Evolutionary conservation across 2,797 vertebrate species (phyloP).

Genomic region (Microtus californicus): DNA sequence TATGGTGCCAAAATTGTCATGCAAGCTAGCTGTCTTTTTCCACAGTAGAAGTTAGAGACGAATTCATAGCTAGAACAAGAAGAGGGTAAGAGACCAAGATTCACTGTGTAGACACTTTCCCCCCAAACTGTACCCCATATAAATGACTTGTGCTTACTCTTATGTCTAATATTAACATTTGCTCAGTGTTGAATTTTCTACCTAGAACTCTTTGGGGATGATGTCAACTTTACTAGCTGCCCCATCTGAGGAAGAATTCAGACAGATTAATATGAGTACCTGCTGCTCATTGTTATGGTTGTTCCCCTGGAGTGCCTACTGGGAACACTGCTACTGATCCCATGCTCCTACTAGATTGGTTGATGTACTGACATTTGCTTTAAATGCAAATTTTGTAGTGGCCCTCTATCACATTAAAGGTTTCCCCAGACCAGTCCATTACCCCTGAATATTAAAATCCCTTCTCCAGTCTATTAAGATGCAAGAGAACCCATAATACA

Average conservation of each 20-base stretch:
- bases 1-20: neutral
- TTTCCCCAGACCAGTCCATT: neutral
- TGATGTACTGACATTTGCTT: neutral
- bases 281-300: neutral
- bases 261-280: neutral
- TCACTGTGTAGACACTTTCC: neutral
- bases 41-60: neutral
- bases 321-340: accelerated
- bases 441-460: neutral
- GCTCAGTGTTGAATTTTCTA: neutral
- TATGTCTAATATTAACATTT: neutral
- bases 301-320: neutral
- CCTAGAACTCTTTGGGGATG: neutral
- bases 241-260: neutral
- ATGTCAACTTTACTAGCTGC: neutral
- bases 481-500: neutral
- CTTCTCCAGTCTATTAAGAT: neutral
- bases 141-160: neutral
- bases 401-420: neutral
- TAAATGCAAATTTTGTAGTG: neutral
- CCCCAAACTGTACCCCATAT: neutral
- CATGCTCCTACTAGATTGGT: neutral
- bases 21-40: neutral
- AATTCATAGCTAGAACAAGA: neutral
- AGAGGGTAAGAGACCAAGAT: neutral